Conservation (phyloP, 2,888 invertebrate species). For the Drosophila anomalata region DNA sequence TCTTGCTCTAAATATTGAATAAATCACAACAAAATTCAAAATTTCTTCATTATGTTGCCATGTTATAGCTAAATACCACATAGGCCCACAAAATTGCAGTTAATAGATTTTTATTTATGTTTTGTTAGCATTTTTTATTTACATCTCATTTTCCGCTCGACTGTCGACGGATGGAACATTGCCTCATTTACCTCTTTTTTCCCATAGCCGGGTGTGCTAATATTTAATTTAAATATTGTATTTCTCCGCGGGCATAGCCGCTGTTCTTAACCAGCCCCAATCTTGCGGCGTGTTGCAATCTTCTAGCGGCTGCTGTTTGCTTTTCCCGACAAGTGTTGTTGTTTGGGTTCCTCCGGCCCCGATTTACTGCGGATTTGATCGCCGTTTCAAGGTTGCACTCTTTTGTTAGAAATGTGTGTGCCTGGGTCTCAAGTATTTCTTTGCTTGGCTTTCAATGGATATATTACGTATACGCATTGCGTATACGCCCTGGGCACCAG, state of each 20-base stretch:
- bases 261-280: slow-evolving; percentile 74
- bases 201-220: slow-evolving; percentile 62
- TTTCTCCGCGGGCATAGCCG: slow-evolving; percentile 30
- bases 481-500: slow-evolving; percentile 39
- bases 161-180: slow-evolving; percentile 44
- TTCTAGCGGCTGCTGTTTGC: slow-evolving; percentile 49
- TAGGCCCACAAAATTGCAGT: slow-evolving; percentile 55
- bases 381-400: slow-evolving; percentile 62
- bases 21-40: neutral
- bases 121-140: slow-evolving; percentile 32
- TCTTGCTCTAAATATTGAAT: neutral
- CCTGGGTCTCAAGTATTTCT: slow-evolving; percentile 57
- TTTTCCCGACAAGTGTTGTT: slow-evolving; percentile 29
- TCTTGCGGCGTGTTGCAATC: slow-evolving; percentile 58
- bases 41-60: slow-evolving; percentile 44
- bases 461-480: slow-evolving; percentile 65
- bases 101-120: slow-evolving; percentile 52
- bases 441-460: slow-evolving; percentile 20
- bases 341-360: slow-evolving; percentile 20
- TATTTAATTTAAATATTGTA: slow-evolving; percentile 77
- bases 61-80: slow-evolving; percentile 74
- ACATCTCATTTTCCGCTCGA: slow-evolving; percentile 51
- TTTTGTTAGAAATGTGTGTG: slow-evolving; percentile 42
- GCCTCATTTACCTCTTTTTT: slow-evolving; percentile 61
- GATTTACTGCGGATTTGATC: slow-evolving; percentile 47